A percentile compares a stretch with the other conserved stretches of the same genome.
Evolutionary conservation across 2,113 vertebrate species (phyloP).

Genomic region (Gracilinanus agilis): DNA sequence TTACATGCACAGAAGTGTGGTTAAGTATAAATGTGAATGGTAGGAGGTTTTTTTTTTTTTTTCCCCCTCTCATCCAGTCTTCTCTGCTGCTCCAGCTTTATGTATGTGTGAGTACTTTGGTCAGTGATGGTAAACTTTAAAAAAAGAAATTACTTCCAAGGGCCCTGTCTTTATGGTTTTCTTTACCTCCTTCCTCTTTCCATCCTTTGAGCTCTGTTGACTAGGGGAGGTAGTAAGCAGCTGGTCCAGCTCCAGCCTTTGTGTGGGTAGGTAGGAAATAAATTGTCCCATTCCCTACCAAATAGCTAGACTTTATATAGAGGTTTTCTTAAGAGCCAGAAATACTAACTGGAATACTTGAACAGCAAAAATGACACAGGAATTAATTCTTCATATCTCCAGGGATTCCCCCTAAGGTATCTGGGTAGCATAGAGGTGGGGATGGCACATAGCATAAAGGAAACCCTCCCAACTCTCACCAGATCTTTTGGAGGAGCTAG

Average conservation of each 20-base stretch:
- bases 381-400: constrained; percentile 79
- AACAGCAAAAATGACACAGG: constrained; percentile 47
- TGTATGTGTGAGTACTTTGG: constrained; percentile 17
- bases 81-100: constrained; percentile 41
- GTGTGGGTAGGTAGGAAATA: not conserved
- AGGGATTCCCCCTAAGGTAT: constrained; percentile 62
- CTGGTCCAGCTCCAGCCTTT: not conserved
- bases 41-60: not conserved
- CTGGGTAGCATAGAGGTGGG: constrained; percentile 46
- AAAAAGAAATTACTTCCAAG: constrained; percentile 28
- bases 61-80: constrained; percentile 51
- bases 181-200: constrained; percentile 6
- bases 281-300: constrained; percentile 24
- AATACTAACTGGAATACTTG: constrained; percentile 27
- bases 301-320: constrained; percentile 26
- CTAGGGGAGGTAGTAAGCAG: not conserved
- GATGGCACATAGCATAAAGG: constrained; percentile 53
- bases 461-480: constrained; percentile 52
- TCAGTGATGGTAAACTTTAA: constrained; percentile 70
- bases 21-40: not conserved
- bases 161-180: constrained; percentile 40
- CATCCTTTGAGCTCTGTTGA: not conserved
- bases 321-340: constrained; percentile 29
- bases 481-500: constrained; percentile 44
- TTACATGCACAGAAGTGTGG: constrained; percentile 43